Conservation (phyloP, 2,113 vertebrate species). For the Istiophorus platypterus region DNA sequence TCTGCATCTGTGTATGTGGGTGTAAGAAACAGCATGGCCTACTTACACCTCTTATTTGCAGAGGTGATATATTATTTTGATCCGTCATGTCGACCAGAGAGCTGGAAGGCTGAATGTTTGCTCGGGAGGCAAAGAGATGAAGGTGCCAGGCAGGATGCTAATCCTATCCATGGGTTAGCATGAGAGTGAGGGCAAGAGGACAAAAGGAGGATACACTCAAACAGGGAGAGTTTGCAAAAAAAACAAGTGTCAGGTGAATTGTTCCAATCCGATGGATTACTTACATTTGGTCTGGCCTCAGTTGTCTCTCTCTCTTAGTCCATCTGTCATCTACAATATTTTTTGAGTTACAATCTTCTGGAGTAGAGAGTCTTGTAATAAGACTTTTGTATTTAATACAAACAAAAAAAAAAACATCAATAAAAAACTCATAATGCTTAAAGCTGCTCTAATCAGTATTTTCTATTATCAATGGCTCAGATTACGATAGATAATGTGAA, state of each 20-base stretch:
- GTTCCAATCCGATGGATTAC: not conserved
- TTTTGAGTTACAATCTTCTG: not conserved
- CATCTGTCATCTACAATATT: not conserved
- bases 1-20: constrained; percentile 30
- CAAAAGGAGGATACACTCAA: not conserved
- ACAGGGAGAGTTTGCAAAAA: not conserved
- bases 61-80: constrained; percentile 58
- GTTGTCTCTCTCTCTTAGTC: not conserved
- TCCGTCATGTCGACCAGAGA: constrained; percentile 22
- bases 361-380: not conserved
- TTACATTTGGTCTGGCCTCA: not conserved
- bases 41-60: constrained; percentile 44
- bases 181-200: constrained; percentile 9
- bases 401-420: not conserved
- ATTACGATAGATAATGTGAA: too few species aligned
- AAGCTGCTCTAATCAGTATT: too few species aligned
- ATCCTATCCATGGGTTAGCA: constrained; percentile 30
- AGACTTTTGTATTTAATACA: not conserved
- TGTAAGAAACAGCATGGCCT: constrained; percentile 42
- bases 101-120: constrained; percentile 10
- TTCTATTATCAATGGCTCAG: too few species aligned
- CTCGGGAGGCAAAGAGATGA: constrained; percentile 22
- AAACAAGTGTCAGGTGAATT: constrained; percentile 17
- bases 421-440: too few species aligned
- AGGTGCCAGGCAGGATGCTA: constrained; percentile 6